phyloP scores from a whole-genome alignment of 2,888 invertebrate species.

The Nomada ferruginata region DNA sequence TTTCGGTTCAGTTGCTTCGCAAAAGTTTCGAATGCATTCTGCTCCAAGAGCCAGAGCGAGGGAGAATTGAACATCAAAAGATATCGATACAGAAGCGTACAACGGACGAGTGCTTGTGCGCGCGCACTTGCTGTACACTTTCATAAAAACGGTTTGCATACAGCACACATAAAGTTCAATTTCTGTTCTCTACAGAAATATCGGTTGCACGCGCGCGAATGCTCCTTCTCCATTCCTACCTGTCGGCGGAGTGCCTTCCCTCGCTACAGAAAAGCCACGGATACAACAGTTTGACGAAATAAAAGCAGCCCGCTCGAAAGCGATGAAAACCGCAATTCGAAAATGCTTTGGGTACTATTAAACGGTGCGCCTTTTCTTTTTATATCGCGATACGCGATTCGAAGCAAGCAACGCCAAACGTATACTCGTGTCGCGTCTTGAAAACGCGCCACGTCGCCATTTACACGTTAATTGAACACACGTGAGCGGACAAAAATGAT shows the following conservation, averaged over 20 bases:
- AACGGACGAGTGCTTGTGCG: not conserved
- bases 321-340: constrained; percentile 44
- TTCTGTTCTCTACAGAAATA: constrained; percentile 28
- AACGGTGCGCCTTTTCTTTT: constrained; percentile 8
- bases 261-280: not conserved
- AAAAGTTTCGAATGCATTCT: constrained; percentile 33
- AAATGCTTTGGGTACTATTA: not conserved
- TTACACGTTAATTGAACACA: constrained; percentile 35
- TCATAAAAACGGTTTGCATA: constrained; percentile 1
- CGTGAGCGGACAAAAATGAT: constrained; percentile 5
- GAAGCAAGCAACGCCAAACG: not conserved
- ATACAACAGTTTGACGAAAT: not conserved
- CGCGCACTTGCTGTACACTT: not conserved
- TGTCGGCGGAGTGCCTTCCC: not conserved
- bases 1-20: constrained; percentile 36
- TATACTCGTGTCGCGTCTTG: not conserved
- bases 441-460: constrained; percentile 12
- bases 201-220: not conserved
- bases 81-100: constrained; percentile 19
- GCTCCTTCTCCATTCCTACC: not conserved
- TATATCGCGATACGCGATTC: not conserved
- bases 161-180: constrained; percentile 17
- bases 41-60: not conserved
- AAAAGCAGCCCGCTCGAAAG: constrained; percentile 13
- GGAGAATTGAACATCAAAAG: constrained; percentile 39